Evolutionary conservation across 1,140 invertebrate genomes (phyloP).

Genomic region (Prorops nasuta): DNA sequence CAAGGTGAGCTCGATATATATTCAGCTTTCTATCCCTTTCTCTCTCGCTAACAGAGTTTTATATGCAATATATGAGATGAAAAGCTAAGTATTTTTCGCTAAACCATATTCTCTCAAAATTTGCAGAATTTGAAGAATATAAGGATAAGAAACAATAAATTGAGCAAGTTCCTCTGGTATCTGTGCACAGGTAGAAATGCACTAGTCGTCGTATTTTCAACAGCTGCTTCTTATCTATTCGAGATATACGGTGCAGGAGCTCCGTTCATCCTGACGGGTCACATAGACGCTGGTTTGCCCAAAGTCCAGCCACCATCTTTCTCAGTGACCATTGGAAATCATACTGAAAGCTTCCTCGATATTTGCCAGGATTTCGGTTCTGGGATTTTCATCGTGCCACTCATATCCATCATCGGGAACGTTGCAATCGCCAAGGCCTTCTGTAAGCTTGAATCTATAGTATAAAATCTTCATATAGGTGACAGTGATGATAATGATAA

Average conservation of each 20-base stretch:
- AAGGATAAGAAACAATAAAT: conserved; percentile 46
- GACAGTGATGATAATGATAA: background rate
- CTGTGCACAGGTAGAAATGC: conserved; percentile 73
- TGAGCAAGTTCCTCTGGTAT: conserved; percentile 64
- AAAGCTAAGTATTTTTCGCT: too few relatives aligned
- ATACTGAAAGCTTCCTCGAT: conserved; percentile 54
- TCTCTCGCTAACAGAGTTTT: too few relatives aligned
- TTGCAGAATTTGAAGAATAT: conserved; percentile 57
- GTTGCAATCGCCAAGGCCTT: conserved; percentile 78
- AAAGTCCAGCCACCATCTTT: conserved; percentile 56
- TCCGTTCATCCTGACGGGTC: conserved; percentile 57
- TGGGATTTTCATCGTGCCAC: conserved; percentile 66
- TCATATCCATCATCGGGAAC: conserved; percentile 71
- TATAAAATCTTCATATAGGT: background rate
- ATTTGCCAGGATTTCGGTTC: conserved; percentile 62
- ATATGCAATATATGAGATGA: too few relatives aligned
- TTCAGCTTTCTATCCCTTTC: too few relatives aligned
- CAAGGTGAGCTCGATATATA: too few relatives aligned
- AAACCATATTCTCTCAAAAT: too few relatives aligned
- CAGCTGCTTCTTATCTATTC: conserved; percentile 61
- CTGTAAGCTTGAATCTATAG: conserved; percentile 53
- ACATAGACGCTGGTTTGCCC: conserved; percentile 63
- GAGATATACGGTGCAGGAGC: conserved; percentile 30
- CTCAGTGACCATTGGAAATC: conserved; percentile 50
- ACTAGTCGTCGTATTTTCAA: conserved; percentile 70